Evolutionary conservation across 2,888 invertebrate genomes (phyloP).

Genomic region (Polylopha cassiicola): DNA sequence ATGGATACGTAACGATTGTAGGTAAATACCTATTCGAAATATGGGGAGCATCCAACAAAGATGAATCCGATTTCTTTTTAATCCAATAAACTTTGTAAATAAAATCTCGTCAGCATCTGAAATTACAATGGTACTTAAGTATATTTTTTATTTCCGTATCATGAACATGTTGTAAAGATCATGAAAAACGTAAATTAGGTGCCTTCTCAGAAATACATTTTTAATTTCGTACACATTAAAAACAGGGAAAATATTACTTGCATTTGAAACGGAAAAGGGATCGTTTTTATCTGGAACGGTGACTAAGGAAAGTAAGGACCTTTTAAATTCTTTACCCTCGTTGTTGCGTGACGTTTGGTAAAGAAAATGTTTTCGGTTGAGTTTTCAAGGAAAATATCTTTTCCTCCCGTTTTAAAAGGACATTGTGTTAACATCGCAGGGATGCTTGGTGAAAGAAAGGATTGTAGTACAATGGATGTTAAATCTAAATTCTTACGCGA

Average conservation of each 20-base stretch:
- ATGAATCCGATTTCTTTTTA: too few species aligned
- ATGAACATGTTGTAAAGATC: too few species aligned
- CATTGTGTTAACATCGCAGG: slow-evolving; percentile 18
- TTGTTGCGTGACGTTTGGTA: slow-evolving; percentile 34
- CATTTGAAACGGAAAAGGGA: slow-evolving; percentile 33
- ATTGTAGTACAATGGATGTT: slow-evolving; percentile 4
- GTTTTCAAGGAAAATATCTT: slow-evolving; percentile 22
- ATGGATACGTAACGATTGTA: too few species aligned
- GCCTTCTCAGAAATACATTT: slow-evolving; percentile 9
- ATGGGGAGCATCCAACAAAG: too few species aligned
- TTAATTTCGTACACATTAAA: too few species aligned
- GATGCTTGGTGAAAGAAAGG: slow-evolving; percentile 20
- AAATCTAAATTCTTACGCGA: slow-evolving; percentile 7
- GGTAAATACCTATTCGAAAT: too few species aligned
- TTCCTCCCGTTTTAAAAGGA: too few species aligned
- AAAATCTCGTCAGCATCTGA: too few species aligned
- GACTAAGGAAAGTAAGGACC: slow-evolving; percentile 40
- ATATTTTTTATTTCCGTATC: too few species aligned
- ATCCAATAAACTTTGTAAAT: too few species aligned
- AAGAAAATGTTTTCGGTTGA: slow-evolving; percentile 24
- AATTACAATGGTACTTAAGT: too few species aligned
- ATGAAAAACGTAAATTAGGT: slow-evolving; percentile 6
- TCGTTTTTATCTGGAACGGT: slow-evolving; percentile 44
- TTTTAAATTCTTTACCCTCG: slow-evolving; percentile 48
- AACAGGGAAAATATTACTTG: slow-evolving; percentile 16